Evolutionary conservation across 2,888 invertebrate species (phyloP).

Genomic region (Pristionchus arcanus): DNA sequence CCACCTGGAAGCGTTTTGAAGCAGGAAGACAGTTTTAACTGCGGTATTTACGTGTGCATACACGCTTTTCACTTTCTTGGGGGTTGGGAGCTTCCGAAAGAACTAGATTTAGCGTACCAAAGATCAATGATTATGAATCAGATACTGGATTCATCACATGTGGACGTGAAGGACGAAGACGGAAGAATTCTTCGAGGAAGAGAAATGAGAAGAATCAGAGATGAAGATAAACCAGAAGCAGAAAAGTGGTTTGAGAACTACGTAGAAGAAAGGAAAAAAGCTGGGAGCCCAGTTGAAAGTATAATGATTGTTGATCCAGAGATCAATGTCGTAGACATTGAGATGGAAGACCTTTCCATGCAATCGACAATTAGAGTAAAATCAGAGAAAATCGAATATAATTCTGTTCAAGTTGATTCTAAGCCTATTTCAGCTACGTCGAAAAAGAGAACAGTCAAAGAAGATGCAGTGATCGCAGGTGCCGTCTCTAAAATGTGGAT

Average conservation of each 20-base stretch:
- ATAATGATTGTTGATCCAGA: no score
- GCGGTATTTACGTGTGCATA: slow-evolving; percentile 6
- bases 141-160: background rate
- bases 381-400: background rate
- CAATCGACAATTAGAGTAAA: no score
- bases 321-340: no score
- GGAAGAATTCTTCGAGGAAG: background rate
- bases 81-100: no score
- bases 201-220: background rate
- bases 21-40: background rate
- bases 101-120: background rate
- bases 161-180: background rate
- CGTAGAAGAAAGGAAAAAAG: background rate
- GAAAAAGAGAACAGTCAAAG: background rate
- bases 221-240: background rate
- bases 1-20: background rate
- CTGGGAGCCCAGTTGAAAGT: background rate
- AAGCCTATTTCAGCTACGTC: no score
- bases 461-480: background rate
- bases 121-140: background rate
- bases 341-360: no score
- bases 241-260: slow-evolving; percentile 47
- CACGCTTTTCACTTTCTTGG: background rate
- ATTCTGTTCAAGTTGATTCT: background rate
- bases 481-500: background rate